These are phyloP conservation scores for Atethmia centrago DNA, from an alignment of 2,888 invertebrate species.

Conservation along the genomic window DNA sequence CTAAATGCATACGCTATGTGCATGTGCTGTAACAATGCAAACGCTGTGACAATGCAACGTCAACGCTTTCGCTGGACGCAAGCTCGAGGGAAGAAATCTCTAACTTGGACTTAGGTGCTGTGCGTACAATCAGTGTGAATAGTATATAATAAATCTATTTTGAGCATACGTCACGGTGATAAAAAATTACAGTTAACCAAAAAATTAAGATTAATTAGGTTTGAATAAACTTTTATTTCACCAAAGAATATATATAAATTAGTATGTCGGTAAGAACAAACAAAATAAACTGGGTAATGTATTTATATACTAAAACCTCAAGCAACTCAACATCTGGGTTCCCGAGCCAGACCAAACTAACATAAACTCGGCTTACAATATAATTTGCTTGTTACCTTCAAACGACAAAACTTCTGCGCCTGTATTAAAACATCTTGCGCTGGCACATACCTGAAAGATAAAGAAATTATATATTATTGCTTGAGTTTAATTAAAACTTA, in stretches of 20 bases:
- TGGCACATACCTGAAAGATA: conserved; percentile 63
- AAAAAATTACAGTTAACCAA: too few species aligned
- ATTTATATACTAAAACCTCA: conserved; percentile 23
- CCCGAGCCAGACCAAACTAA: conserved; percentile 29
- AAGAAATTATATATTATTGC: conserved; percentile 45
- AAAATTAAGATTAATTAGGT: too few species aligned
- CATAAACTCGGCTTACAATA: conserved; percentile 42
- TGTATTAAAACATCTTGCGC: conserved; percentile 48
- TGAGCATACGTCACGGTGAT: not conserved
- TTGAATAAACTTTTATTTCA: not conserved
- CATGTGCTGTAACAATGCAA: too few species aligned
- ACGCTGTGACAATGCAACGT: too few species aligned
- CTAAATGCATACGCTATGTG: too few species aligned
- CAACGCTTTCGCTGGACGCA: not conserved
- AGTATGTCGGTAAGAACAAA: conserved; percentile 1
- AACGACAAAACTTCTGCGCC: conserved; percentile 57
- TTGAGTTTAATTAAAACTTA: conserved; percentile 44
- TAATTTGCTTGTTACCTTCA: conserved; percentile 62
- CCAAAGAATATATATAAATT: not conserved
- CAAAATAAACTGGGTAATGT: not conserved
- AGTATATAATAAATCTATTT: too few species aligned
- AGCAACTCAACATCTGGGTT: conserved; percentile 41
- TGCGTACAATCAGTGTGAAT: too few species aligned
- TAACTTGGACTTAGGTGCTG: too few species aligned
- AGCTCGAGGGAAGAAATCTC: not conserved